Conservation (phyloP, 2,888 invertebrate genomes). For the Petrolisthes cinctipes region DNA sequence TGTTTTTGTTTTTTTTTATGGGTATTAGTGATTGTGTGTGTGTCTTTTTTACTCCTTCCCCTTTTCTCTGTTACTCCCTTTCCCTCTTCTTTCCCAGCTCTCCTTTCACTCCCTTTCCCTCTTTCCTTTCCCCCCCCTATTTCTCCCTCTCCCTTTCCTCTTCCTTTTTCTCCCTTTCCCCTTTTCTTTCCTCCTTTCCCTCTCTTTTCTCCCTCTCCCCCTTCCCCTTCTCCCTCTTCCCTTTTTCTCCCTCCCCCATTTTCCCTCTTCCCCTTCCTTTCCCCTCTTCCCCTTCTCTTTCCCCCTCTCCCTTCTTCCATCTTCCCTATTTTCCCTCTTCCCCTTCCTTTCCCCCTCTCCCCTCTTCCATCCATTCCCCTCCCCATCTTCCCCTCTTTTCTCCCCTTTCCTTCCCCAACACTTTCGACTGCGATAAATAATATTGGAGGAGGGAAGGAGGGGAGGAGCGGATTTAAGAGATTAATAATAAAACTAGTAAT, state of each 20-base stretch:
- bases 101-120: not conserved
- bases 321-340: not conserved
- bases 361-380: too few relatives aligned
- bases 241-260: not conserved
- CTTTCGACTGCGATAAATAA: not conserved
- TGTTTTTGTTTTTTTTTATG: too few relatives aligned
- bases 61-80: not conserved
- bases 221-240: not conserved
- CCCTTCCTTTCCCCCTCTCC: too few relatives aligned
- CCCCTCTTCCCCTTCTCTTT: not conserved
- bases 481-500: too few relatives aligned
- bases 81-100: not conserved
- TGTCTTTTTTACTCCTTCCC: not conserved
- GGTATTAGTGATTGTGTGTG: too few relatives aligned
- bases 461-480: too few relatives aligned
- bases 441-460: not conserved
- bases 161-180: slow-evolving; percentile 2
- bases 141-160: too few relatives aligned
- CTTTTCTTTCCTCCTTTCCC: not conserved
- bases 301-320: not conserved
- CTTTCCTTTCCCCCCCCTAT: not conserved
- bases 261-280: not conserved
- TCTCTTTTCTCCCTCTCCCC: not conserved
- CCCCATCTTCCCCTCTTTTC: too few relatives aligned
- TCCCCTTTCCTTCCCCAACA: too few relatives aligned